These are phyloP conservation scores for Myotis daubentonii DNA, from an alignment of 2,797 vertebrate genomes.

Conservation along the genomic window DNA sequence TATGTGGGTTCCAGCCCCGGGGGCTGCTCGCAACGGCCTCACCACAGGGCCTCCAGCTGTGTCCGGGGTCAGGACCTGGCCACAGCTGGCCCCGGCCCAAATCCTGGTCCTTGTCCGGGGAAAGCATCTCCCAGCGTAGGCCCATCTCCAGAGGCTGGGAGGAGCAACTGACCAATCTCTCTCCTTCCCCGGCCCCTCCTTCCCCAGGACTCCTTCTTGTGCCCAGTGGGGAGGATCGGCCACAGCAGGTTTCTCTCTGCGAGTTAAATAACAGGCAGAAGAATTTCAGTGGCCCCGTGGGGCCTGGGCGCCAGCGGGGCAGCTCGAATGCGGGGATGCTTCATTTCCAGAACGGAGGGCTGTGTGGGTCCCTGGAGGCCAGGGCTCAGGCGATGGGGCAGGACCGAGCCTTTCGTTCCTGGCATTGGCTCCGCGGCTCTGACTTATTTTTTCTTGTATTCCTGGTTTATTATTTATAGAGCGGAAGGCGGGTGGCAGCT, in stretches of 20 bases:
- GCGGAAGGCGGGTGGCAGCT: conserved; percentile 69
- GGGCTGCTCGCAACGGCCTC: neutral
- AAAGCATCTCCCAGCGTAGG: neutral
- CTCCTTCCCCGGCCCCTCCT: neutral
- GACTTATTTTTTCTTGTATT: conserved; percentile 55
- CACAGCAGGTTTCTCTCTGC: neutral
- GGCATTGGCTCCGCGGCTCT: conserved; percentile 60
- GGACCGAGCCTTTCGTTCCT: conserved; percentile 45
- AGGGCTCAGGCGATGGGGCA: conserved; percentile 16
- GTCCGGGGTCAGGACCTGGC: neutral
- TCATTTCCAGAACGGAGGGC: conserved; percentile 56
- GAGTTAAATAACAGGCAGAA: conserved; percentile 57
- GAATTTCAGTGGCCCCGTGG: neutral
- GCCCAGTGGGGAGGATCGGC: neutral
- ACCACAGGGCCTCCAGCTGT: neutral
- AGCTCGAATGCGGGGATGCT: neutral
- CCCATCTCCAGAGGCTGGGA: neutral
- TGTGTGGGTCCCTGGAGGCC: conserved; percentile 41
- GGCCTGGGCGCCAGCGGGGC: neutral
- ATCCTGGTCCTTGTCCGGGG: neutral
- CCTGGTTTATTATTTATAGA: conserved; percentile 81
- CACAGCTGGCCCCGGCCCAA: neutral
- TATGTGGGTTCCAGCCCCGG: neutral
- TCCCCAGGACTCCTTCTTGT: neutral
- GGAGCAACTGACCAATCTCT: neutral